Evolutionary conservation across 2,797 vertebrate species (phyloP).

Genomic region (Pseudocheirus occidentalis): DNA sequence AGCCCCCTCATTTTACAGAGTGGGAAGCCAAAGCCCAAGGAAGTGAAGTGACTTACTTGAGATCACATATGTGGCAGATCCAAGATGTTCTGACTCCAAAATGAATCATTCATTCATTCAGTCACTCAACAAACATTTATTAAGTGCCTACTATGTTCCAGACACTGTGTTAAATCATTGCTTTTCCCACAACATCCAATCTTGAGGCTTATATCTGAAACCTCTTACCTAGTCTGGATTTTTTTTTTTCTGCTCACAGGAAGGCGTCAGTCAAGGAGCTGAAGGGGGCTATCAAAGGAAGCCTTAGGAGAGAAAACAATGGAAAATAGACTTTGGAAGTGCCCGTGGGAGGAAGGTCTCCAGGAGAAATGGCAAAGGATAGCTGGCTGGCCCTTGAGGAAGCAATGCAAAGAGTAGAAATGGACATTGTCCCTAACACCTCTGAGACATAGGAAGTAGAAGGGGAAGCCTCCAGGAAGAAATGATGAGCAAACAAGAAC

Average conservation of each 20-base stretch:
- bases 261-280: background rate
- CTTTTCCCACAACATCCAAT: background rate
- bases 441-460: background rate
- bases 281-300: background rate
- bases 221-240: background rate
- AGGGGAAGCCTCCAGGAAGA: background rate
- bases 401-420: background rate
- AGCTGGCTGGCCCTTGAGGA: background rate
- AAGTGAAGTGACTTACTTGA: background rate
- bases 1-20: background rate
- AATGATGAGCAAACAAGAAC: fast-evolving
- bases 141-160: background rate
- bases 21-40: background rate
- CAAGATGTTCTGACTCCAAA: background rate
- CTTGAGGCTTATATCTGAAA: background rate
- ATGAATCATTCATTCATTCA: background rate
- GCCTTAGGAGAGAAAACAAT: background rate
- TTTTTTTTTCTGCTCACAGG: background rate
- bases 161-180: background rate
- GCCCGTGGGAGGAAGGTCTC: background rate
- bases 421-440: background rate
- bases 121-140: background rate
- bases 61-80: background rate
- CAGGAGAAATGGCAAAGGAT: background rate
- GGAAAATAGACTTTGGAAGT: background rate